Percentiles rank a stretch among this genome's conserved stretches.
These are phyloP conservation scores for Sander vitreus DNA, from an alignment of 2,113 vertebrate genomes.

Conservation along the genomic window DNA sequence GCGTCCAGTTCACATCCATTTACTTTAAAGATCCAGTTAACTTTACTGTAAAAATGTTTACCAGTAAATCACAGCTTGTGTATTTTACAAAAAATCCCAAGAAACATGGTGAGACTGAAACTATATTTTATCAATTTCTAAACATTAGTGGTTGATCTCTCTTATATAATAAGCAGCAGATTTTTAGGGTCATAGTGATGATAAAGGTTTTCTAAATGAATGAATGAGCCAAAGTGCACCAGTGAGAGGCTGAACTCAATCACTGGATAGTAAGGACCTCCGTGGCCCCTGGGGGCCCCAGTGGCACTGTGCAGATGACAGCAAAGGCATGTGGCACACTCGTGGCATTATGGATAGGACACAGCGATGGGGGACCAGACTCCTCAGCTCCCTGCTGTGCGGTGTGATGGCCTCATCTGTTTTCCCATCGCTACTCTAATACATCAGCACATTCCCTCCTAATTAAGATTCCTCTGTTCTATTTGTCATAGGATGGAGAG, in stretches of 20 bases:
- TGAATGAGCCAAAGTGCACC: slow-evolving; percentile 59
- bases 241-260: slow-evolving; percentile 67
- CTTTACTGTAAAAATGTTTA: slow-evolving; percentile 37
- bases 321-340: slow-evolving; percentile 79
- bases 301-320: slow-evolving; percentile 75
- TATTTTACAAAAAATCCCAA: neutral
- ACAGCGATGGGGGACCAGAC: slow-evolving; percentile 73
- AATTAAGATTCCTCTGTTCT: slow-evolving; percentile 81
- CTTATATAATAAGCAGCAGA: slow-evolving; percentile 11
- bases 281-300: slow-evolving; percentile 59
- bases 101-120: neutral
- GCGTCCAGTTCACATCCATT: slow-evolving; percentile 45
- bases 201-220: slow-evolving; percentile 57
- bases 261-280: slow-evolving; percentile 57
- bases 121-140: neutral
- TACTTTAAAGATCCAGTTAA: slow-evolving; percentile 53
- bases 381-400: slow-evolving; percentile 78
- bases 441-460: slow-evolving; percentile 78
- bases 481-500: slow-evolving; percentile 81
- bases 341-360: slow-evolving; percentile 80
- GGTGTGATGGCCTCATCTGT: slow-evolving; percentile 83
- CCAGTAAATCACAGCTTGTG: slow-evolving; percentile 6
- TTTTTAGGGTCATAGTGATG: slow-evolving; percentile 53
- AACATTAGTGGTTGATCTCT: neutral
- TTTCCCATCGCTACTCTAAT: slow-evolving; percentile 79